phyloP scores from a whole-genome alignment of 2,888 invertebrate species.

The Cosmopolites sordidus region DNA sequence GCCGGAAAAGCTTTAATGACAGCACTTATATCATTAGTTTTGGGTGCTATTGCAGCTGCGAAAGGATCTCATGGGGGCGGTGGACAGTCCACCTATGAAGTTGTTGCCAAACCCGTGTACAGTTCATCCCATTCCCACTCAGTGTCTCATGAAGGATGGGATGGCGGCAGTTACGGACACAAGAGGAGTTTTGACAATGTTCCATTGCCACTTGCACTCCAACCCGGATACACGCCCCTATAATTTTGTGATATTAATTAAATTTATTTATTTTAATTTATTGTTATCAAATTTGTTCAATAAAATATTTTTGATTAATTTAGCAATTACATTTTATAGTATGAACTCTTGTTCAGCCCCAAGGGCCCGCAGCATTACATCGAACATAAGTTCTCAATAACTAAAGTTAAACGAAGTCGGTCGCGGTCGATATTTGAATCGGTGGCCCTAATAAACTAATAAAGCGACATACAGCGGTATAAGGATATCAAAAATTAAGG shows the following conservation, averaged over 20 bases:
- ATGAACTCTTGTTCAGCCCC: too few relatives aligned
- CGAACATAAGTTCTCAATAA: too few relatives aligned
- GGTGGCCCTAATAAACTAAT: too few relatives aligned
- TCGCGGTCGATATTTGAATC: too few relatives aligned
- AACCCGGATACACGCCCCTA: conserved; percentile 13
- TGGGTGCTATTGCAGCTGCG: conserved; percentile 69
- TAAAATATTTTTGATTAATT: background rate
- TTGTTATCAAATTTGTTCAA: background rate
- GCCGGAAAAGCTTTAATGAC: conserved; percentile 82
- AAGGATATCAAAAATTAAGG: too few relatives aligned
- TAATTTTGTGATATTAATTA: conserved; percentile 11
- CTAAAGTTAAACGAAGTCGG: too few relatives aligned
- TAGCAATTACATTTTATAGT: too few relatives aligned
- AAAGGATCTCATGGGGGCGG: conserved; percentile 64
- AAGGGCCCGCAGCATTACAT: too few relatives aligned
- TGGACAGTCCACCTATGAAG: conserved; percentile 71
- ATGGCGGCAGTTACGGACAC: conserved; percentile 6
- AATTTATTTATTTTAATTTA: conserved; percentile 8
- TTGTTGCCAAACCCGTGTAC: conserved; percentile 71
- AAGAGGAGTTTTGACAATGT: conserved; percentile 6
- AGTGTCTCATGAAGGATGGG: conserved; percentile 57
- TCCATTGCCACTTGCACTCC: conserved; percentile 7
- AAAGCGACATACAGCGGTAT: too few relatives aligned
- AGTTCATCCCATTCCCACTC: too few relatives aligned
- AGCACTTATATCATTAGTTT: conserved; percentile 68